A percentile compares a stretch with the other conserved stretches of the same genome.
These are phyloP conservation scores for Arenaria interpres DNA, from an alignment of 2,113 vertebrate species.

Conservation along the genomic window DNA sequence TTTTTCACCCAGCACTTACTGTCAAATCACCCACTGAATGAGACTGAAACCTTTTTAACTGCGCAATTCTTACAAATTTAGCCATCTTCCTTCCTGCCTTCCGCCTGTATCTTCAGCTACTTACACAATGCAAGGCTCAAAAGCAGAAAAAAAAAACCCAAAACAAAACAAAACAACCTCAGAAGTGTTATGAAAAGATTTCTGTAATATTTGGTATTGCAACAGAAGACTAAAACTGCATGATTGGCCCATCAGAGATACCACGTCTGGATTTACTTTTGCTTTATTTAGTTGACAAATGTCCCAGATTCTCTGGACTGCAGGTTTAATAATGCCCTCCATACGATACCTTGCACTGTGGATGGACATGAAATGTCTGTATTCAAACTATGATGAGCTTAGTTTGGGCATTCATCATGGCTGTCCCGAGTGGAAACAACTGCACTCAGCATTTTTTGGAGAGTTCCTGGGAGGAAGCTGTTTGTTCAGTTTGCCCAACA, in stretches of 20 bases:
- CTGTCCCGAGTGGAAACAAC: background rate
- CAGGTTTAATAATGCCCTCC: background rate
- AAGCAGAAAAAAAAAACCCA: background rate
- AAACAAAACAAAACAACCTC: background rate
- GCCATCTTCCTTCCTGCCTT: background rate
- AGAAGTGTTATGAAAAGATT: background rate
- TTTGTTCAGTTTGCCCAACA: background rate
- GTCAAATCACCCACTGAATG: background rate
- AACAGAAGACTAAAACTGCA: background rate
- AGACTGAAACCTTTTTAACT: background rate
- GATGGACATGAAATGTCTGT: background rate
- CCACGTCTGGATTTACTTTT: background rate
- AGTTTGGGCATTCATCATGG: background rate
- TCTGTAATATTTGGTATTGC: background rate
- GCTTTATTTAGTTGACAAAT: background rate
- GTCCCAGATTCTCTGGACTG: background rate
- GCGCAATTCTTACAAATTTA: background rate
- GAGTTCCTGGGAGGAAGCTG: background rate
- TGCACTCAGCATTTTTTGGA: background rate
- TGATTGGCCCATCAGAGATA: background rate
- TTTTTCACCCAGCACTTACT: background rate
- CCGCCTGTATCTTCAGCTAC: background rate
- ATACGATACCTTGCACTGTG: fast-evolving
- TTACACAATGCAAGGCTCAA: background rate
- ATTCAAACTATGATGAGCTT: background rate